phyloP scores from a whole-genome alignment of 2,113 vertebrate species.

The Poecile atricapillus region DNA sequence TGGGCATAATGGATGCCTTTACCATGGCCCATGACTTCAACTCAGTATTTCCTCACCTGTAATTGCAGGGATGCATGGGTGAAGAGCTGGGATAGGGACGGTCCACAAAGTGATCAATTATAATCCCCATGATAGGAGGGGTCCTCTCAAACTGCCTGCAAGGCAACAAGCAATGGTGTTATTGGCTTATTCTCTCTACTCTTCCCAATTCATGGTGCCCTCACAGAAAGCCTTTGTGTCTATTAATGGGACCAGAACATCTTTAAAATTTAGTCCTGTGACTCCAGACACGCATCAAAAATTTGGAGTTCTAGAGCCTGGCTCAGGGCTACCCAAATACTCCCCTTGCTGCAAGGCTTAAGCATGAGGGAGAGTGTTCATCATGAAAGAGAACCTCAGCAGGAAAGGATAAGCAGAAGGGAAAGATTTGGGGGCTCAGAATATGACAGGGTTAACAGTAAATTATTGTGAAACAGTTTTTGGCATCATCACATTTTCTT shows the following conservation, averaged over 20 bases:
- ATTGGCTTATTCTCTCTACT: constrained; percentile 39
- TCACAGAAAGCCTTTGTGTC: neutral
- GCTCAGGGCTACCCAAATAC: constrained; percentile 26
- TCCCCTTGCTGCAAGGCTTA: neutral
- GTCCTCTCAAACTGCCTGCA: constrained; percentile 95
- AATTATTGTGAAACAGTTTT: neutral
- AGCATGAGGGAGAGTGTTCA: neutral
- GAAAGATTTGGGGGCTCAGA: neutral
- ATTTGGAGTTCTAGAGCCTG: neutral
- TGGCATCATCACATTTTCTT: constrained; percentile 8
- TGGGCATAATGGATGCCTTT: constrained; percentile 26
- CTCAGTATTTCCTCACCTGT: constrained; percentile 83
- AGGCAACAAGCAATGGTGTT: constrained; percentile 71
- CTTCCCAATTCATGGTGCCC: neutral
- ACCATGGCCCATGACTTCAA: neutral
- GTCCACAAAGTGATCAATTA: constrained; percentile 98
- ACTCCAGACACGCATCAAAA: constrained; percentile 11
- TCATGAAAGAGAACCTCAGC: neutral
- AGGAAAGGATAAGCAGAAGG: neutral
- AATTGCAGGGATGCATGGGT: constrained; percentile 94
- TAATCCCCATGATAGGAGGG: constrained; percentile 97
- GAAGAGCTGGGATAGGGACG: constrained; percentile 88
- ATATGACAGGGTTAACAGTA: neutral
- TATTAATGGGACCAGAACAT: constrained; percentile 2
- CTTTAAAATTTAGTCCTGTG: constrained; percentile 4